Conservation (phyloP, 2,797 vertebrate species). For the Pagetopsis macropterus region DNA sequence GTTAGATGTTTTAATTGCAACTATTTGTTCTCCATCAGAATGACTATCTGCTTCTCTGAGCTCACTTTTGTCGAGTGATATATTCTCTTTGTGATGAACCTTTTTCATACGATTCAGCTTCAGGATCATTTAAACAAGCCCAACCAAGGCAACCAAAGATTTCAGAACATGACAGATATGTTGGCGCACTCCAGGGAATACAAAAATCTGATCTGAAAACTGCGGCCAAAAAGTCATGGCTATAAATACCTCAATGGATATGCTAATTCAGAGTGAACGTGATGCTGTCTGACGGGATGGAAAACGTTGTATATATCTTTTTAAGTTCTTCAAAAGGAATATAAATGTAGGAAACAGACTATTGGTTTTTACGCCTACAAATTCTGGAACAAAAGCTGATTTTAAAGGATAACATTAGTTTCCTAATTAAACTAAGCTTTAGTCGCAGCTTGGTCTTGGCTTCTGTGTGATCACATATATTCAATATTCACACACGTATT, state of each 20-base stretch:
- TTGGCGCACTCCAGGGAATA: neutral
- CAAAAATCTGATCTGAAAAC: neutral
- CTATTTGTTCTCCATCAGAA: neutral
- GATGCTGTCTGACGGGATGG: conserved; percentile 2
- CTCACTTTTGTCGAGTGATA: neutral
- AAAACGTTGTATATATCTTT: neutral
- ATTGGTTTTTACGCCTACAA: no score
- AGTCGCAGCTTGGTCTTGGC: neutral
- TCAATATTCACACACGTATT: neutral
- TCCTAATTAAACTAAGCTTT: no score
- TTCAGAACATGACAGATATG: neutral
- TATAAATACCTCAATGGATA: neutral
- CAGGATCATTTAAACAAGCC: neutral
- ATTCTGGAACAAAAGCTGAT: neutral
- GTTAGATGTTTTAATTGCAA: neutral
- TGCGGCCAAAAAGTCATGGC: neutral
- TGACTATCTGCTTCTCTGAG: no score
- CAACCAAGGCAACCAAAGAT: neutral
- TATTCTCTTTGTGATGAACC: neutral
- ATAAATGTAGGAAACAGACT: neutral
- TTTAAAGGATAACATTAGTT: neutral
- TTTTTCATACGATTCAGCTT: neutral
- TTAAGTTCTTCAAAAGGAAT: neutral
- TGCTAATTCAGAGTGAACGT: neutral
- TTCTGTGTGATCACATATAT: neutral